A percentile compares a stretch with the other conserved stretches of the same genome.
phyloP scores from a whole-genome alignment of 2,797 vertebrate genomes.

The Monodelphis domestica region DNA sequence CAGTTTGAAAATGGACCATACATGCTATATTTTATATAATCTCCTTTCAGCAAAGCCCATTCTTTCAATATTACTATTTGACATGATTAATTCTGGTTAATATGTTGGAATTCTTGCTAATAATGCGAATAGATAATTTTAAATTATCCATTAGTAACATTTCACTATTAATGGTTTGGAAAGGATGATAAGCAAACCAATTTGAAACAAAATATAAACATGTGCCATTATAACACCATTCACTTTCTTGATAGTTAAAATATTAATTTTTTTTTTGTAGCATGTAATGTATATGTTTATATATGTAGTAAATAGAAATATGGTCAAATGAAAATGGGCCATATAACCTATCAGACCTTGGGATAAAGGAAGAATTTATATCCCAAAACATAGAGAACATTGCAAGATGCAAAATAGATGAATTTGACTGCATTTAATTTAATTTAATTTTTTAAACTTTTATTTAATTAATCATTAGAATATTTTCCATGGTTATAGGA shows the following conservation, averaged over 20 bases:
- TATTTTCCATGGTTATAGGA: too few relatives aligned
- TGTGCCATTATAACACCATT: constrained; percentile 97
- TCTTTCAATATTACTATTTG: constrained; percentile 87
- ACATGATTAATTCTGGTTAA: constrained; percentile 87
- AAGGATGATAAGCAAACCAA: constrained; percentile 87
- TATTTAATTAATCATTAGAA: too few relatives aligned
- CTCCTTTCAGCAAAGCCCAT: constrained; percentile 84
- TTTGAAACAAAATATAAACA: constrained; percentile 90
- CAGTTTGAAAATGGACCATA: background rate
- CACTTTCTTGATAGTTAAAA: constrained; percentile 94
- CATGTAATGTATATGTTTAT: constrained; percentile 97
- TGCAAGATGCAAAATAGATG: too few relatives aligned
- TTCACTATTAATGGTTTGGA: constrained; percentile 87
- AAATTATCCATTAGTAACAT: constrained; percentile 88
- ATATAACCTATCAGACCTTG: too few relatives aligned
- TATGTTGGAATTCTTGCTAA: constrained; percentile 88
- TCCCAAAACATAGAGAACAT: too few relatives aligned
- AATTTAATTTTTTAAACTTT: too few relatives aligned
- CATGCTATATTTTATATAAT: constrained; percentile 86
- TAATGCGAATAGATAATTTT: constrained; percentile 87
- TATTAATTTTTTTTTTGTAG: constrained; percentile 88
- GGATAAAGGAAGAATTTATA: too few relatives aligned
- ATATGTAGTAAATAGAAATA: constrained; percentile 96
- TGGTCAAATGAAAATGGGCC: constrained; percentile 89
- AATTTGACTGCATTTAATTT: too few relatives aligned